Base-by-base conservation (phyloP, 1,140 invertebrate species). In the Apis mellifera region DNA sequence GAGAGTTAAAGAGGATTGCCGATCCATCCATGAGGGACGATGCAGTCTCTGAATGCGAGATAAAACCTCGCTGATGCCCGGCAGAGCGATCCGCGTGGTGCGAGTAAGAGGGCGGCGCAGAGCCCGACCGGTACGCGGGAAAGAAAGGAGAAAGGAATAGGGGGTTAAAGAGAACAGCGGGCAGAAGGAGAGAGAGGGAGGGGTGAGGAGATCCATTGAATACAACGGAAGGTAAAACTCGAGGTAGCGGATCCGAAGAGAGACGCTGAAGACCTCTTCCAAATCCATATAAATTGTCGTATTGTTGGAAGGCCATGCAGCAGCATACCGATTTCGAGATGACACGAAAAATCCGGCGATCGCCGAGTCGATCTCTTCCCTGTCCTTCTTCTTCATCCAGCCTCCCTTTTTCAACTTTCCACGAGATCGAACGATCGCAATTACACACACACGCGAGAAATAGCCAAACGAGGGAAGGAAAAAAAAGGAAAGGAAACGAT, bases 211-310 rank as follows among this genome's bases (percentile, higher is more conserved):
- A 89, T 81, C 90, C 89, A 93, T 92, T 93, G 93, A 94, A 93
- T 92, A 86, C 89, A 89, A 90, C 90, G 91, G 92, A 93, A 94
- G 91, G 92, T 93, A 93, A 93, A 92, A 93, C 92, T 93, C 86
- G 90, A 90, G 90, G 88, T 84, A 90, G 78, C 85, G 89, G 89
- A 92, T 92, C 90, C 89, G 90, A 92, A 91, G 91, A 91, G 91
- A 92, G 90, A 91, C 86, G 86, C 83, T 91, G 89, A 92, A 92
- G 92, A 92, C 89, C 32, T 91, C 89, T 79, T 84, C 90, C 88
- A 94, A 93, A 94, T 93, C 93, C 92, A 94, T 94, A 94, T 93
- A 94, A 94, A 94, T 94, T 93, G 93, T 93, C 91, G 91, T 93
- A 94, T 93, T 94, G 93, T 94, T 91, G 87, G 90, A 86, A 85